Base-by-base conservation (phyloP, 2,888 invertebrate species). In the Drosophila hamatofila region DNA sequence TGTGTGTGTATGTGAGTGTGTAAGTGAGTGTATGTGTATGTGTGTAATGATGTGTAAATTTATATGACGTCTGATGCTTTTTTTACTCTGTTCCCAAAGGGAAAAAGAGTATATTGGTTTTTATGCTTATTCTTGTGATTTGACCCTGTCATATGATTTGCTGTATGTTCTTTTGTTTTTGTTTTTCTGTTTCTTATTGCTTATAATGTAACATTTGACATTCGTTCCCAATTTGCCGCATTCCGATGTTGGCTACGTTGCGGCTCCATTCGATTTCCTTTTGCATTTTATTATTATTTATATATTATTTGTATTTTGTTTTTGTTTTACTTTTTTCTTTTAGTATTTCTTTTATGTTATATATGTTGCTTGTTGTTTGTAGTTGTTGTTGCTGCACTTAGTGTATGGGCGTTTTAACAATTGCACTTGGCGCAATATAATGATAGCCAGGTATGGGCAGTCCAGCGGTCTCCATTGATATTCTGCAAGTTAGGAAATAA, bases 401-500 rank as follows among this genome's bases (percentile, higher is more conserved):
- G 94, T 97, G 97, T 93, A 97, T 97, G 92, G 97, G 97, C 86
- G 97, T 96, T 94, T 97, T 97, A 92, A 97, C 97, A 93, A 97
- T 97, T 94, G 97, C 97, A 94, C 97, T 97, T 84, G 97, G 97
- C 87, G 97, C 96, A 94, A 97, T 96, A 95, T 97, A 97, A 94
- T 97, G 97, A 94, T 97, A 97, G 87, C 97, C 97, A 75, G 97
- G 96, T 94, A 97, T 96, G 91, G 97, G 97, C 94, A 97, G 95
- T 77, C 97, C 97, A 88, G 97, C 97, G 65, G 97, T 97, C 95
- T 98, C 97, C 97, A 97, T 97, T 72, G 97, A 97, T 96, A 98
- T 97, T 95, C 98, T 98, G 95, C 74, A 95, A 79, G 30, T 25
- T 57, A n/a, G 5, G 11, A 63, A 52, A 39, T 4, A 25, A 1